phyloP scores from a whole-genome alignment of 2,797 vertebrate genomes.

The Pangasius mekongensis region DNA sequence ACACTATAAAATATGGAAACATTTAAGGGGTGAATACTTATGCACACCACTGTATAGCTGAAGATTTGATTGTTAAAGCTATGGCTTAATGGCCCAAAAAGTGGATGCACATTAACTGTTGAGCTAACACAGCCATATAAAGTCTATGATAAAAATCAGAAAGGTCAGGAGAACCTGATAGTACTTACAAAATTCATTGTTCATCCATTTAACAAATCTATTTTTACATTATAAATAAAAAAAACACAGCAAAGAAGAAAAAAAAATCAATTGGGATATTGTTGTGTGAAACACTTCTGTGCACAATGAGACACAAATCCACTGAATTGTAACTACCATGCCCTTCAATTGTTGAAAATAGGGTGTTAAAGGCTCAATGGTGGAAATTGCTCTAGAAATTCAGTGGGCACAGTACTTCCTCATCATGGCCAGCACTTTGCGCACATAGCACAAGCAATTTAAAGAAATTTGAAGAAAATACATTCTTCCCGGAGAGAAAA shows the following conservation, averaged over 20 bases:
- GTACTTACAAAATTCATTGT: neutral
- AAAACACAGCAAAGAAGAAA: neutral
- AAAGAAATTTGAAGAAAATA: slow-evolving; percentile 28
- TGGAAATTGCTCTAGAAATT: slow-evolving; percentile 12
- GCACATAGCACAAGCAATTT: neutral
- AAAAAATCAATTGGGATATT: neutral
- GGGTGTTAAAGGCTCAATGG: neutral
- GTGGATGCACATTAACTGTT: neutral
- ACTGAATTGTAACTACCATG: neutral
- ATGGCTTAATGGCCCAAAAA: neutral
- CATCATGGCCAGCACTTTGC: neutral
- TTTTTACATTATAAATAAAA: neutral
- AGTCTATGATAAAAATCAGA: neutral
- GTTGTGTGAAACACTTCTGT: neutral
- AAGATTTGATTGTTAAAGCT: neutral
- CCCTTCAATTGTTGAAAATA: neutral
- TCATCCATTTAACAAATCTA: slow-evolving; percentile 1
- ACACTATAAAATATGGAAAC: neutral
- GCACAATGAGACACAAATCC: neutral
- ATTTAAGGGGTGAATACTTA: neutral
- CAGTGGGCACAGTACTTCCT: neutral
- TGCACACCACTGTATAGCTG: neutral
- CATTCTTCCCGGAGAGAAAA: neutral
- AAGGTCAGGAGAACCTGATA: neutral
- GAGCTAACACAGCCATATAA: neutral